Base-by-base conservation (phyloP, 2,888 invertebrate species). In the Ethmia dodecea region DNA sequence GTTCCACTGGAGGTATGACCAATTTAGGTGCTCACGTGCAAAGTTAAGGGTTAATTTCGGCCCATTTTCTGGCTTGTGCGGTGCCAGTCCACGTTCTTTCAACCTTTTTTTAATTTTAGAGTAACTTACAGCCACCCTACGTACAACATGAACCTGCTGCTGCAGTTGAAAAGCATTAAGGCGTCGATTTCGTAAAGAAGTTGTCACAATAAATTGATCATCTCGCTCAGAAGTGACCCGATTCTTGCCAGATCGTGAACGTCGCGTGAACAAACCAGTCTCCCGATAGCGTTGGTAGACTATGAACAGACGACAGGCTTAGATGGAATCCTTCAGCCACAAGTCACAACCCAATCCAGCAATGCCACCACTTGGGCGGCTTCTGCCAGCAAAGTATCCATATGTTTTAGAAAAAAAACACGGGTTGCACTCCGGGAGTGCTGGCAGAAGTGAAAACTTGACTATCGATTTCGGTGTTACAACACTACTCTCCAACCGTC, bases 321-420 rank as follows among this genome's bases (percentile, higher is more conserved):
- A 29, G 16, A 14, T 29, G 29, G 15, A 29, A 29, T 29, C 29
- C 3, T 29, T 14, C 31, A 29, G 16, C 14, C 13, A 22, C 8
- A 28, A 30, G 1, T 24, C 24, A 11, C 13, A 13, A 13, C 11
- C 8, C 13, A 29, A 29, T 29, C 29, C 29, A 29, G 31, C 25
- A 31, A 22, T 31, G 14, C 10, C 30, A 30, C 16, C 12, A 11
- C n/a, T n/a, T n/a, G n/a, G n/a, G n/a, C n/a, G n/a, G n/a, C n/a
- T n/a, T n/a, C n/a, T n/a, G n/a, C n/a, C n/a, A n/a, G n/a, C n/a
- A n/a, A n/a, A n/a, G n/a, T n/a, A n/a, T 18, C 18, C 18, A 18
- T 18, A 18, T 18, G 5, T 18, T 5, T 18, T 2, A 18, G 18
- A 9, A 18, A 2, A 18, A 18, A 18, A n/a, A n/a, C n/a, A n/a